A percentile compares a stretch with the other conserved stretches of the same genome.
Conservation (phyloP, 2,797 vertebrate genomes). For the Novumbra hubbsi region DNA sequence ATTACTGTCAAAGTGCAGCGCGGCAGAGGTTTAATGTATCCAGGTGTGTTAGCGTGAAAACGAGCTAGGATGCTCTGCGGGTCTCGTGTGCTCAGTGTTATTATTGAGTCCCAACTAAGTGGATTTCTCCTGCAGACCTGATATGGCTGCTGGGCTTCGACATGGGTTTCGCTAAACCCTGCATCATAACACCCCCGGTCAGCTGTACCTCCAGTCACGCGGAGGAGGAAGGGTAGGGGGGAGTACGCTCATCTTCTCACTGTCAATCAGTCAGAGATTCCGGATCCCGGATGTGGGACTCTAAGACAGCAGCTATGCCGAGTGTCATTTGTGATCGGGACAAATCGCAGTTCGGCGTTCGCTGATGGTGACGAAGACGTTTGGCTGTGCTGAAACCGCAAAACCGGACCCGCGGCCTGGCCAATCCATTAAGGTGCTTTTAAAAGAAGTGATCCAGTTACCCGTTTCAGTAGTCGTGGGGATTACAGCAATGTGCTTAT, state of each 20-base stretch:
- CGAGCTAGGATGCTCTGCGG: conserved; percentile 8
- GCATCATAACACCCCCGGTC: conserved; percentile 26
- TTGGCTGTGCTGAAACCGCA: conserved; percentile 58
- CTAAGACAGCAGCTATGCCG: conserved; percentile 23
- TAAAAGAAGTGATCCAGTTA: conserved; percentile 86
- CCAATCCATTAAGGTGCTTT: conserved; percentile 84
- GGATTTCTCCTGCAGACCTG: conserved; percentile 35
- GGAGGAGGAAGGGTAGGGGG: not conserved
- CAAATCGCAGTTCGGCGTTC: conserved; percentile 58
- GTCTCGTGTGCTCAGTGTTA: conserved; percentile 1
- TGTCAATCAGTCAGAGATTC: conserved; percentile 35
- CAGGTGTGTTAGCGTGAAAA: not conserved
- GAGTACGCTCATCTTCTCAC: conserved; percentile 54
- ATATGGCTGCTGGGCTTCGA: conserved; percentile 24
- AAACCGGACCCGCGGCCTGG: conserved; percentile 66
- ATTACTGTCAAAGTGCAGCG: not conserved
- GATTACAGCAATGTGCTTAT: conserved; percentile 85
- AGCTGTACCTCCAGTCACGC: conserved; percentile 29
- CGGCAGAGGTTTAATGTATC: not conserved
- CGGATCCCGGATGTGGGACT: conserved; percentile 53
- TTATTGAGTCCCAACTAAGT: conserved; percentile 28
- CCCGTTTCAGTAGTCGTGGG: conserved; percentile 79
- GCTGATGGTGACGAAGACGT: conserved; percentile 46
- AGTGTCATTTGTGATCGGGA: not conserved
- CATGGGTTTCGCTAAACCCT: conserved; percentile 31